These are phyloP conservation scores for Aphidius colemani DNA, from an alignment of 2,888 invertebrate species.

Conservation along the genomic window DNA sequence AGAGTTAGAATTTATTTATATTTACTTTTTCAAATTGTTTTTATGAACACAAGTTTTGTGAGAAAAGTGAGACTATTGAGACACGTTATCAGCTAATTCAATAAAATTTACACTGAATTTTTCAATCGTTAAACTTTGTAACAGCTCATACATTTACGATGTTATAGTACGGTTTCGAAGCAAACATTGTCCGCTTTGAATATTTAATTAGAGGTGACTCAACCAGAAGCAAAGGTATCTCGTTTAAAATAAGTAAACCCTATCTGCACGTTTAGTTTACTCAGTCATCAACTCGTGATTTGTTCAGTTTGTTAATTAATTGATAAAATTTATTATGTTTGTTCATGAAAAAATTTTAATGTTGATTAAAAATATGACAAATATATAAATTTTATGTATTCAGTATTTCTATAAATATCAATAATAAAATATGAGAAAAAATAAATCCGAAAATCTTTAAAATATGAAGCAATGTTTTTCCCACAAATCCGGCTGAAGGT, in stretches of 20 bases:
- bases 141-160: conserved; percentile 18
- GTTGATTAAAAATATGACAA: no score
- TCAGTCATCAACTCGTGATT: conserved; percentile 17
- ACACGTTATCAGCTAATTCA: conserved; percentile 4
- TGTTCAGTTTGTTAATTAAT: conserved; percentile 27
- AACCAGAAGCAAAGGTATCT: conserved; percentile 8
- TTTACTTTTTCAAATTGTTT: no score
- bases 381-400: no score
- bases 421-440: no score
- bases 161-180: conserved; percentile 29
- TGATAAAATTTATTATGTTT: not conserved
- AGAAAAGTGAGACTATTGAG: conserved; percentile 4
- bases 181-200: conserved; percentile 35
- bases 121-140: conserved; percentile 1
- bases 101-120: conserved; percentile 18
- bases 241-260: conserved; percentile 1
- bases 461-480: no score
- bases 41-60: no score
- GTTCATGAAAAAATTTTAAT: no score
- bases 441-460: no score
- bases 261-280: conserved; percentile 23
- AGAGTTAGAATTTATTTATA: no score
- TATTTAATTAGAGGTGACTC: conserved; percentile 39
- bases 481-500: no score
- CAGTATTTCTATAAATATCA: no score